Conservation (phyloP, 2,888 invertebrate genomes). For the Opisthograptis luteolata region DNA sequence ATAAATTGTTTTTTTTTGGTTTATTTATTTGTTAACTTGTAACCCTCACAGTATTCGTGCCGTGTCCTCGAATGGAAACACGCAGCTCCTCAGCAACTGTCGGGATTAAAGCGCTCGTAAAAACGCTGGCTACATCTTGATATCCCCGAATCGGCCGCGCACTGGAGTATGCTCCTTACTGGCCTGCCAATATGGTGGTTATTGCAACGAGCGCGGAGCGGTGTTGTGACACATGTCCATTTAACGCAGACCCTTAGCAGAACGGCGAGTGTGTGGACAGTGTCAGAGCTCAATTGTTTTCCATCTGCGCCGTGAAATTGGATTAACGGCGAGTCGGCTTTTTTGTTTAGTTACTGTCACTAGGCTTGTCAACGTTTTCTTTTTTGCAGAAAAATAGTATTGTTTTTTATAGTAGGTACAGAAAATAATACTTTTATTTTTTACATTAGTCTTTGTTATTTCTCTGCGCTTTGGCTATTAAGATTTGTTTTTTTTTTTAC, state of each 20-base stretch:
- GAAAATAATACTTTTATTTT: too few species aligned
- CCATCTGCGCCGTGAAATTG: too few species aligned
- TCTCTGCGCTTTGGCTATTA: too few species aligned
- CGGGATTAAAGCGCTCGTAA: conserved; percentile 79
- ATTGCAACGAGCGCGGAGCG: conserved; percentile 15
- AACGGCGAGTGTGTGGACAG: conserved; percentile 19
- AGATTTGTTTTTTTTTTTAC: too few species aligned
- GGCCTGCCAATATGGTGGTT: conserved; percentile 29
- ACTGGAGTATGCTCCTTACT: conserved; percentile 40
- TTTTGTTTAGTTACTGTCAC: too few species aligned
- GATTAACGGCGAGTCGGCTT: too few species aligned
- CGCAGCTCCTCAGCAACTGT: conserved; percentile 51
- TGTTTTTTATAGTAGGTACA: too few species aligned
- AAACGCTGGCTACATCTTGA: conserved; percentile 76
- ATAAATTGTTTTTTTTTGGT: too few species aligned
- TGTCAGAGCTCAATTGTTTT: conserved; percentile 1
- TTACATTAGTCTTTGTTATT: too few species aligned
- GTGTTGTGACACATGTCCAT: conserved; percentile 25
- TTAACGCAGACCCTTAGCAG: conserved; percentile 17
- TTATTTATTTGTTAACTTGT: too few species aligned
- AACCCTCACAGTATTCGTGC: conserved; percentile 26
- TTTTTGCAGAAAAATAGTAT: too few species aligned
- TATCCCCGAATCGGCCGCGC: conserved; percentile 53
- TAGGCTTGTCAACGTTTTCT: too few species aligned
- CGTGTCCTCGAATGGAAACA: conserved; percentile 46